A percentile compares a stretch with the other conserved stretches of the same genome.
These are phyloP conservation scores for Calidris pygmaea DNA, from an alignment of 2,113 vertebrate genomes.

Conservation along the genomic window DNA sequence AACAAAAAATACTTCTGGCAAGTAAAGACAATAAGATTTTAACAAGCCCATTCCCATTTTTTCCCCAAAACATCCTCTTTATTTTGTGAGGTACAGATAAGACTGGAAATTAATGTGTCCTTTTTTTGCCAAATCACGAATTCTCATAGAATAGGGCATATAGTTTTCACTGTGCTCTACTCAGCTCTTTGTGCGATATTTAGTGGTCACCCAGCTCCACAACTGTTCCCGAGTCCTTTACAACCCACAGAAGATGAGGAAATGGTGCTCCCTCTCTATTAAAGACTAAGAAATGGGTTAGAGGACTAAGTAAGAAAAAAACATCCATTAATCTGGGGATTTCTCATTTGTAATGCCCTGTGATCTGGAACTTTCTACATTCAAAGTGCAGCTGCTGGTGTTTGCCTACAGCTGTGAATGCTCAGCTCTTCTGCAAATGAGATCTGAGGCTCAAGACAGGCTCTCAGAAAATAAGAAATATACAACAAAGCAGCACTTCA, in stretches of 20 bases:
- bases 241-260: neutral
- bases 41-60: neutral
- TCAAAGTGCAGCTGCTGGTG: neutral
- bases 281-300: neutral
- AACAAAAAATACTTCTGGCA: neutral
- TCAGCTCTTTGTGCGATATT: neutral
- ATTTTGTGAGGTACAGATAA: neutral
- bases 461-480: neutral
- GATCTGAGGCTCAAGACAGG: neutral
- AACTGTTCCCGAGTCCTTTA: neutral
- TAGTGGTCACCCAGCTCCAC: neutral
- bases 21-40: neutral
- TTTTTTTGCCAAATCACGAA: neutral
- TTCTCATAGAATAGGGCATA: neutral
- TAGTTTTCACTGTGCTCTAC: neutral
- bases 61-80: accelerated
- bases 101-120: neutral
- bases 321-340: neutral
- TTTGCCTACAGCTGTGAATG: neutral
- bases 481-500: neutral
- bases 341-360: neutral
- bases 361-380: neutral
- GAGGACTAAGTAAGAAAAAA: neutral
- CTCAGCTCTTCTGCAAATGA: neutral
- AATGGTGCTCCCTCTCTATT: neutral